Evolutionary conservation across 1,140 invertebrate genomes (phyloP).

Genomic region (Mercenaria mercenaria): DNA sequence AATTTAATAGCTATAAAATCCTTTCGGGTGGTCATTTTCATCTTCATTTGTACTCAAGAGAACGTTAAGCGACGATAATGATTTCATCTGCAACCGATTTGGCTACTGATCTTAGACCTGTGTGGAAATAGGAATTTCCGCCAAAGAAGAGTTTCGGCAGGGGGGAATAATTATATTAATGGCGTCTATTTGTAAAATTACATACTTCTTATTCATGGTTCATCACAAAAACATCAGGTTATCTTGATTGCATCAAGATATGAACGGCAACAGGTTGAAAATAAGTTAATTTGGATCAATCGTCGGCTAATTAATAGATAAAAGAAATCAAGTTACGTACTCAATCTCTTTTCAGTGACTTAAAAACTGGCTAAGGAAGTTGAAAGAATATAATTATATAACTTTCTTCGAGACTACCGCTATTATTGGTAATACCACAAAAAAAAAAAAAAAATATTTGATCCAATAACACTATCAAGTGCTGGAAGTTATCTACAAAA

Average conservation of each 20-base stretch:
- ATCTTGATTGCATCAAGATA: constrained; percentile 24
- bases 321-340: neutral
- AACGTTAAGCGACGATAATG: constrained; percentile 55
- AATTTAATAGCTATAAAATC: constrained; percentile 62
- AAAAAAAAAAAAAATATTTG: too few species aligned
- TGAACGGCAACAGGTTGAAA: constrained; percentile 47
- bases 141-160: constrained; percentile 41
- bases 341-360: neutral
- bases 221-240: constrained; percentile 45
- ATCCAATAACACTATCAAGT: neutral
- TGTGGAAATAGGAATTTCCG: constrained; percentile 43
- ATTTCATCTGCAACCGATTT: constrained; percentile 34
- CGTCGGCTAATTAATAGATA: constrained; percentile 45
- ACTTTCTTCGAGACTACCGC: too few species aligned
- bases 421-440: too few species aligned
- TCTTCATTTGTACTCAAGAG: constrained; percentile 25
- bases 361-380: too few species aligned
- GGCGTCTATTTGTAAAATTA: constrained; percentile 34
- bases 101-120: constrained; percentile 38
- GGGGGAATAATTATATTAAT: constrained; percentile 58
- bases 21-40: constrained; percentile 26
- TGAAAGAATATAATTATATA: too few species aligned
- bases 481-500: neutral
- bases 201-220: constrained; percentile 26
- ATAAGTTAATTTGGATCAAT: constrained; percentile 59